A percentile compares a stretch with the other conserved stretches of the same genome.
Conservation (phyloP, 2,888 invertebrate genomes). For the Drosophila yooni region DNA sequence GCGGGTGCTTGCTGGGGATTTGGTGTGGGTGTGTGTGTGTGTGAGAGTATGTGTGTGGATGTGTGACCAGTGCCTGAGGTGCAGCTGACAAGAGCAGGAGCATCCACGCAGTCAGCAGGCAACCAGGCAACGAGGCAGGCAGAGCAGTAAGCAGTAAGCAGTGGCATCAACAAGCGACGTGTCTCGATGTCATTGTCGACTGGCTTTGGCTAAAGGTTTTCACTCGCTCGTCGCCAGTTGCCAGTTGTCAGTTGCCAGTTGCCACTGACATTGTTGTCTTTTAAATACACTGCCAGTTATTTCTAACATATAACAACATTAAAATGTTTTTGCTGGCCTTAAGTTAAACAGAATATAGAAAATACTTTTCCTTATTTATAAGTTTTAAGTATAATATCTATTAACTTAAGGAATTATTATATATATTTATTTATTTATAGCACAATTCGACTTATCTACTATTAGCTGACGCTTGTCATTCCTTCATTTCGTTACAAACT, state of each 20-base stretch:
- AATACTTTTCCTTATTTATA: no score
- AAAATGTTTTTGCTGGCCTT: neutral
- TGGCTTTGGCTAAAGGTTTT: slow-evolving; percentile 43
- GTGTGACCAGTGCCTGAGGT: slow-evolving; percentile 40
- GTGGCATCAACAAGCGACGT: slow-evolving; percentile 24
- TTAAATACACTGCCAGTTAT: slow-evolving; percentile 35
- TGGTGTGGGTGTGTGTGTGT: neutral
- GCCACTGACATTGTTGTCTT: slow-evolving; percentile 48
- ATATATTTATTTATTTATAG: neutral
- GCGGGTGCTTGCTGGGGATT: neutral
- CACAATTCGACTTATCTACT: no score
- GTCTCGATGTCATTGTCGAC: slow-evolving; percentile 46
- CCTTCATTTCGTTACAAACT: neutral
- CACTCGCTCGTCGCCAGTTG: slow-evolving; percentile 18
- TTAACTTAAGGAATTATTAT: neutral
- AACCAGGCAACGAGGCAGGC: neutral
- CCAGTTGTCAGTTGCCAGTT: slow-evolving; percentile 27
- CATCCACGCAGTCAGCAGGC: slow-evolving; percentile 12
- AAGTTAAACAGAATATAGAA: neutral
- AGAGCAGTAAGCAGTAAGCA: neutral
- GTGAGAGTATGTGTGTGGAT: slow-evolving; percentile 3
- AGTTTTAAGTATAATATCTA: neutral
- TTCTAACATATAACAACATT: neutral
- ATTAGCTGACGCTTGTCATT: neutral
- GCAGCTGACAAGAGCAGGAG: slow-evolving; percentile 45